A percentile compares a stretch with the other conserved stretches of the same genome.
phyloP scores from a whole-genome alignment of 2,888 invertebrate genomes.

The Pollenia amentaria region DNA sequence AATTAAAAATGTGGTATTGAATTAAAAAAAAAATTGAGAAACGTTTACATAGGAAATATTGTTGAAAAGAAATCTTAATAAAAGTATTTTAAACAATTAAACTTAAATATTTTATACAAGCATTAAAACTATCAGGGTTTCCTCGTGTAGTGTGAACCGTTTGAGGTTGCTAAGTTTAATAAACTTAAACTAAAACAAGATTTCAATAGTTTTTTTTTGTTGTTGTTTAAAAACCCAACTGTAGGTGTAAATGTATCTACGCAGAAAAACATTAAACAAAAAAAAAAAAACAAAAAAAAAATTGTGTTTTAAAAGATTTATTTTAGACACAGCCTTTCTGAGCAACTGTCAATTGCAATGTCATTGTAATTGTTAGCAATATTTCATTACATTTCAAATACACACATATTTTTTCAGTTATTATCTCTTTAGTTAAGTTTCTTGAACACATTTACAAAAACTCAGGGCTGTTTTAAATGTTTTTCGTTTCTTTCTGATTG shows the following conservation, averaged over 20 bases:
- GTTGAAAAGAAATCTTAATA: not conserved
- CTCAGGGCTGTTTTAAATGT: constrained; percentile 60
- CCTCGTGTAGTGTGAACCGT: not conserved
- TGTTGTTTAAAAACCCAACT: not conserved
- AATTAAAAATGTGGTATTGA: constrained; percentile 7
- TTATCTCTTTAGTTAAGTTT: not conserved
- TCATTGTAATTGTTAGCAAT: constrained; percentile 57
- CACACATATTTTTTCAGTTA: not conserved
- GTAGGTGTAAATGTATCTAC: constrained; percentile 41
- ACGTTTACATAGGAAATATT: not conserved
- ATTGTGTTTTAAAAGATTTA: constrained; percentile 33
- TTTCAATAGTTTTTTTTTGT: not conserved
- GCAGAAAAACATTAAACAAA: not conserved
- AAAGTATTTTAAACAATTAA: too few species aligned
- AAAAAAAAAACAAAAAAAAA: constrained; percentile 21
- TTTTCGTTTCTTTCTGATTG: constrained; percentile 28
- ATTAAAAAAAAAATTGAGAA: not conserved
- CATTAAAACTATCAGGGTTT: not conserved
- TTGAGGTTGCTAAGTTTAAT: constrained; percentile 30
- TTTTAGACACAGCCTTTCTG: constrained; percentile 22
- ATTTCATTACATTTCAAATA: constrained; percentile 57
- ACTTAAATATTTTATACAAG: too few species aligned
- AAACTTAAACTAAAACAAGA: constrained; percentile 24
- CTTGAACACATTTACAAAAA: constrained; percentile 11
- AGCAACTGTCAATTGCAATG: constrained; percentile 65